A percentile compares a stretch with the other conserved stretches of the same genome.
These are phyloP conservation scores for Halictus ligatus DNA, from an alignment of 2,888 invertebrate species.

Conservation along the genomic window DNA sequence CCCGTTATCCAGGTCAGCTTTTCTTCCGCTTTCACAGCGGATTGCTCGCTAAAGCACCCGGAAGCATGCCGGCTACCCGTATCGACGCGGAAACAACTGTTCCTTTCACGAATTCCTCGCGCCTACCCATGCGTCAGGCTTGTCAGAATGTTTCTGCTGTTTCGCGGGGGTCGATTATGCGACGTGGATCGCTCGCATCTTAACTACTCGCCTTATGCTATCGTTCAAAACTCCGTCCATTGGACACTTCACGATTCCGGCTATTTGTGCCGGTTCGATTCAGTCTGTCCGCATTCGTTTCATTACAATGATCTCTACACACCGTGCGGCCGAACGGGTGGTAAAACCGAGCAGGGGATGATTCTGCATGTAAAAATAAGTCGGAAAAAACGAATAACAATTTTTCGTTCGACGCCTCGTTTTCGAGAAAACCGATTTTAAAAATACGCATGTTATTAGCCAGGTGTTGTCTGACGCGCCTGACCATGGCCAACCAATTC, in stretches of 20 bases:
- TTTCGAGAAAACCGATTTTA: too few species aligned
- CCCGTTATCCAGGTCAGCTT: constrained; percentile 35
- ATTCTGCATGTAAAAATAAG: too few species aligned
- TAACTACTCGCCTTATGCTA: background rate
- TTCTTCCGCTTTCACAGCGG: constrained; percentile 28
- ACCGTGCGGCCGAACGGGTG: too few species aligned
- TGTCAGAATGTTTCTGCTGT: background rate
- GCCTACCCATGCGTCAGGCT: background rate
- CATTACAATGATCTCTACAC: too few species aligned
- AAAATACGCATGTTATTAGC: too few species aligned
- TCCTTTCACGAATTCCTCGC: constrained; percentile 20
- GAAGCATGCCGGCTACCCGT: constrained; percentile 25
- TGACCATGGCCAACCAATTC: too few species aligned
- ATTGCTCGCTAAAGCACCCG: constrained; percentile 45
- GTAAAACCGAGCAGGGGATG: too few species aligned
- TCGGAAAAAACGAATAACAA: too few species aligned
- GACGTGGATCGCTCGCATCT: background rate
- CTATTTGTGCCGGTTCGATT: background rate
- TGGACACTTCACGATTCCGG: background rate
- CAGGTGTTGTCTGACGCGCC: too few species aligned
- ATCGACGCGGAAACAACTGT: constrained; percentile 30
- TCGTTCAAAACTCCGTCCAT: background rate
- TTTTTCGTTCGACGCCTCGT: too few species aligned
- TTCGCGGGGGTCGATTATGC: background rate
- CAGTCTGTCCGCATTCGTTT: background rate